phyloP scores from a whole-genome alignment of 2,113 vertebrate species.

The Barnardius zonarius region DNA sequence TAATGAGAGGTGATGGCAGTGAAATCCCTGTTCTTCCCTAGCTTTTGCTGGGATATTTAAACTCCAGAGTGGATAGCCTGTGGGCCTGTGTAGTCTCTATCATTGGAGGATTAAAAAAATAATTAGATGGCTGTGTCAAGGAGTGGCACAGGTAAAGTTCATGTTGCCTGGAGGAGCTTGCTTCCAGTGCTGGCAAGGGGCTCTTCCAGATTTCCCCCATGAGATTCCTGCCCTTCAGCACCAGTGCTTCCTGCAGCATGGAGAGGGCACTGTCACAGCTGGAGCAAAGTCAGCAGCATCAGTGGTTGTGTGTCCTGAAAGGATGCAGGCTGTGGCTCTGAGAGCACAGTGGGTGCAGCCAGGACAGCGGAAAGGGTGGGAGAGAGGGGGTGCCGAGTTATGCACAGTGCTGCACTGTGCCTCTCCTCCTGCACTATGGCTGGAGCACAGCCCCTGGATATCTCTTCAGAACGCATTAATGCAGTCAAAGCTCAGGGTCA shows the following conservation, averaged over 20 bases:
- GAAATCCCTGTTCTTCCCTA: not conserved
- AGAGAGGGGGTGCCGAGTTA: not conserved
- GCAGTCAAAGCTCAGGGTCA: not conserved
- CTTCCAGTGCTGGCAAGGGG: accelerated
- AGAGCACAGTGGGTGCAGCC: not conserved
- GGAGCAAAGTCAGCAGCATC: not conserved
- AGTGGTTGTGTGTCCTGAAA: not conserved
- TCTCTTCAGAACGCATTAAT: not conserved
- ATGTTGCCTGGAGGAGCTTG: not conserved
- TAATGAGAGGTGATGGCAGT: not conserved
- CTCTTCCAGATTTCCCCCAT: not conserved
- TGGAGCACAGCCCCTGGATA: not conserved
- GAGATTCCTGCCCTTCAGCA: not conserved
- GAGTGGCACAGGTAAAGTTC: not conserved
- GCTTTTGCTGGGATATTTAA: not conserved
- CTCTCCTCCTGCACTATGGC: not conserved
- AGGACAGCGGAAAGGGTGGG: not conserved
- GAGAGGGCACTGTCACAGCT: not conserved
- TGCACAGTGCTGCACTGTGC: accelerated
- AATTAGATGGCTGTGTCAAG: not conserved
- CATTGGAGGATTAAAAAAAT: not conserved
- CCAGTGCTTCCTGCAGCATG: not conserved
- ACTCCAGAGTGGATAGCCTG: not conserved
- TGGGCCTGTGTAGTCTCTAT: not conserved
- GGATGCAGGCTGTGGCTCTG: not conserved